Evolutionary conservation across 2,888 invertebrate genomes (phyloP), one percentile per base, ranked within the genome.

Genomic region (Megalurothrips usitatus): DNA sequence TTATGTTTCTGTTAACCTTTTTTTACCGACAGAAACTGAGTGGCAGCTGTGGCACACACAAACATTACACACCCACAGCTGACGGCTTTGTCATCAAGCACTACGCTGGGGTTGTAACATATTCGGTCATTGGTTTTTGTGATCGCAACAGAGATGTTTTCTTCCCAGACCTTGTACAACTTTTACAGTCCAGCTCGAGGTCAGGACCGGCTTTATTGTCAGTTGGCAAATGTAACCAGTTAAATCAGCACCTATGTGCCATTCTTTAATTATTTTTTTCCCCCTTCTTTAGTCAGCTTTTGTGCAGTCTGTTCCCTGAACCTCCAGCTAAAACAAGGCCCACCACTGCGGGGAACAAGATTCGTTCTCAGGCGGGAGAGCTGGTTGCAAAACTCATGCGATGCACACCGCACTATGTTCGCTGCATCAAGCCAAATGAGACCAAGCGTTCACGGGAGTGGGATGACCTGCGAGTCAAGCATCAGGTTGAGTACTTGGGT

Each of bases 371-470:
- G 86, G 92, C 92, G 23, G 92, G 92, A 86, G 88, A 89, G 82
- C 87, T 92, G 81, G 92, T 92, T 12, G 90, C 89, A 8, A 91
- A 91, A 78, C 86, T 92, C 84, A 92, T 91, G 90, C 89, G 89
- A 84, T 92, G 92, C 85, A 90, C 91, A 8, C 92, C 92, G 11
- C 92, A 92, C 86, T 92, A 93, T 85, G 91, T 92, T 82, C 88
- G 92, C 83, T 92, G 92, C 85, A 92, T 92, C 84, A 92, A 92
- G 85, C 92, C 92, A 23, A 92, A 92, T 85, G 92, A 92, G 85
- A 92, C 91, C 28, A 92, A 92, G 86, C 88, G 88, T 83, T 88
- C 92, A 0, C 87, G 89, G 34, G 92, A 92, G 84, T 92, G 92
- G 91, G 92, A 92, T 84, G 89, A 91, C 63, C 87, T 88, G 83